Percentiles rank a stretch among this genome's conserved stretches.
These are phyloP conservation scores for Glyphotaelius pellucidus DNA, from an alignment of 2,888 invertebrate genomes.

Conservation along the genomic window DNA sequence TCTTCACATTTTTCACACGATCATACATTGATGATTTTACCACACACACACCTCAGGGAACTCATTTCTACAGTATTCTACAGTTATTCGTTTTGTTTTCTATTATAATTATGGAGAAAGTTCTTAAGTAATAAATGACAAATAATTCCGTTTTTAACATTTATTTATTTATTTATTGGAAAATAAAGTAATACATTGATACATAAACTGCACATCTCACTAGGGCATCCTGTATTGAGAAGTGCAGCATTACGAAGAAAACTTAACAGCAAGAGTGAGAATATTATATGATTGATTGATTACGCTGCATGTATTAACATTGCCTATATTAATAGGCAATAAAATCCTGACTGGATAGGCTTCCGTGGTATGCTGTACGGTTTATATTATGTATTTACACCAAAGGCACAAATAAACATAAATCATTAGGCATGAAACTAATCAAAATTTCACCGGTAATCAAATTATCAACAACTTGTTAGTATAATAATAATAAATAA, in stretches of 20 bases:
- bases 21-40: no score
- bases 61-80: no score
- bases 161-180: no score
- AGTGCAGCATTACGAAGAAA: background rate
- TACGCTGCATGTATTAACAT: background rate
- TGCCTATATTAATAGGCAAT: background rate
- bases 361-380: background rate
- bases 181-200: no score
- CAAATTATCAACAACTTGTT: background rate
- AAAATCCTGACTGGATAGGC: background rate
- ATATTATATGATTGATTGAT: background rate
- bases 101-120: no score
- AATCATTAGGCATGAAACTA: background rate
- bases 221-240: no score
- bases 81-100: no score
- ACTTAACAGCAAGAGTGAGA: background rate
- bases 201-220: no score
- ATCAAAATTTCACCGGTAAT: background rate
- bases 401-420: background rate
- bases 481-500: background rate
- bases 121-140: background rate
- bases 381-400: background rate
- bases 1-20: no score
- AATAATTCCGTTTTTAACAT: no score
- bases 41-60: no score